Percentiles rank a stretch among this genome's conserved stretches.
phyloP scores from a whole-genome alignment of 2,797 vertebrate genomes.

The Sebastes ruberrimus region DNA sequence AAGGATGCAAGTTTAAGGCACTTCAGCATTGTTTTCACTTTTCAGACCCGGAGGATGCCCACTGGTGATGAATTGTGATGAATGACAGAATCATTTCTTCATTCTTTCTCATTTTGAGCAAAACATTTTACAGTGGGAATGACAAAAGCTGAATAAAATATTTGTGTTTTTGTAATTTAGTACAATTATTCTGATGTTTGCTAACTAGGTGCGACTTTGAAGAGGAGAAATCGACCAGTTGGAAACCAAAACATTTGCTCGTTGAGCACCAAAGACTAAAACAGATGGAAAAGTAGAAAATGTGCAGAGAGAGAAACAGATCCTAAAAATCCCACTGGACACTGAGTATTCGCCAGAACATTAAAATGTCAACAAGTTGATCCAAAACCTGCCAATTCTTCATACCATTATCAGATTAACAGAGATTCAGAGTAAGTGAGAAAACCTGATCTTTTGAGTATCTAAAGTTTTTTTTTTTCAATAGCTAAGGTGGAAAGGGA shows the following conservation, averaged over 20 bases:
- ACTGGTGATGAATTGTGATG: not conserved
- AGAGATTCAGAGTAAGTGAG: slow-evolving; percentile 4
- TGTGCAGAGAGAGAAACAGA: slow-evolving; percentile 40
- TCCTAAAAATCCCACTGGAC: slow-evolving; percentile 40
- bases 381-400: slow-evolving; percentile 36
- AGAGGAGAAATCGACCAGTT: not conserved
- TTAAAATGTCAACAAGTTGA: slow-evolving; percentile 66
- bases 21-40: too few species aligned
- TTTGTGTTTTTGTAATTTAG: not conserved
- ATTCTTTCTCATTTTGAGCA: not conserved
- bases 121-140: not conserved
- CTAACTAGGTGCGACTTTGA: not conserved
- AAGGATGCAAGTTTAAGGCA: too few species aligned
- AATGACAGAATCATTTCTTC: not conserved
- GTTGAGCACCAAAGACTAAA: slow-evolving; percentile 38
- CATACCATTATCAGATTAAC: slow-evolving; percentile 52
- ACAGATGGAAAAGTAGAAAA: slow-evolving; percentile 66
- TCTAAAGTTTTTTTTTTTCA: not conserved
- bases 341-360: slow-evolving; percentile 35
- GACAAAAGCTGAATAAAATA: not conserved
- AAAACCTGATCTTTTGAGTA: not conserved
- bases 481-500: not conserved
- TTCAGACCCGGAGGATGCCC: too few species aligned
- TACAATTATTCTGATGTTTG: not conserved
- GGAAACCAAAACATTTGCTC: slow-evolving; percentile 26